Percentiles rank a stretch among this genome's conserved stretches.
These are phyloP conservation scores for Athripsodes cinereus DNA, from an alignment of 2,888 invertebrate species.

Conservation along the genomic window DNA sequence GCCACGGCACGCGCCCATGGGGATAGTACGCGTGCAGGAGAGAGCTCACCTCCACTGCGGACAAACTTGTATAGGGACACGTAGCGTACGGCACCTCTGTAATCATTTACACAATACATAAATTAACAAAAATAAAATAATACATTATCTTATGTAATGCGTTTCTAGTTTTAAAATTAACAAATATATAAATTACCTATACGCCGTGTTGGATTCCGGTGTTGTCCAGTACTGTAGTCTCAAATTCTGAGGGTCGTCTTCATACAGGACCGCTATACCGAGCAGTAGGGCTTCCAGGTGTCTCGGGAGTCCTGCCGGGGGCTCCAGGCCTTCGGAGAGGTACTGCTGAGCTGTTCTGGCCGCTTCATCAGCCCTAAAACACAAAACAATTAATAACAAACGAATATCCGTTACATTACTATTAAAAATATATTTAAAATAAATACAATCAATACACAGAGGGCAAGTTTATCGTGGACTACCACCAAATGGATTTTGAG, in stretches of 20 bases:
- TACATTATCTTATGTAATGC: too few relatives aligned
- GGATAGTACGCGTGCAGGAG: slow-evolving; percentile 77
- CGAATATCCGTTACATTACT: background rate
- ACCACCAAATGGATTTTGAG: background rate
- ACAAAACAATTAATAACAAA: background rate
- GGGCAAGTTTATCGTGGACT: too few relatives aligned
- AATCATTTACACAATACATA: background rate
- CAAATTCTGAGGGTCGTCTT: slow-evolving; percentile 65
- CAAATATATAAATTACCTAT: slow-evolving; percentile 33
- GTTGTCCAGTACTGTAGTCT: slow-evolving; percentile 81
- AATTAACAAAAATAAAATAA: too few relatives aligned
- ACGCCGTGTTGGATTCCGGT: slow-evolving; percentile 41
- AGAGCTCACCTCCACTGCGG: slow-evolving; percentile 76
- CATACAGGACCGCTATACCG: slow-evolving; percentile 72
- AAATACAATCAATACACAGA: too few relatives aligned
- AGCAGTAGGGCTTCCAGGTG: slow-evolving; percentile 82
- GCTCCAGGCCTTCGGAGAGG: slow-evolving; percentile 68
- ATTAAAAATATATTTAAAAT: too few relatives aligned
- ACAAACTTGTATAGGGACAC: slow-evolving; percentile 88
- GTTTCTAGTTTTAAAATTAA: too few relatives aligned
- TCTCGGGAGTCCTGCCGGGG: slow-evolving; percentile 56
- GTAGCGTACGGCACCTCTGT: slow-evolving; percentile 54
- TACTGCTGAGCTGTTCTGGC: slow-evolving; percentile 72
- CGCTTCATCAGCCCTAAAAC: slow-evolving; percentile 74
- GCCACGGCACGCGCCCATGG: slow-evolving; percentile 83